phyloP scores from a whole-genome alignment of 2,888 invertebrate genomes.

The Eupelmus urozonus region DNA sequence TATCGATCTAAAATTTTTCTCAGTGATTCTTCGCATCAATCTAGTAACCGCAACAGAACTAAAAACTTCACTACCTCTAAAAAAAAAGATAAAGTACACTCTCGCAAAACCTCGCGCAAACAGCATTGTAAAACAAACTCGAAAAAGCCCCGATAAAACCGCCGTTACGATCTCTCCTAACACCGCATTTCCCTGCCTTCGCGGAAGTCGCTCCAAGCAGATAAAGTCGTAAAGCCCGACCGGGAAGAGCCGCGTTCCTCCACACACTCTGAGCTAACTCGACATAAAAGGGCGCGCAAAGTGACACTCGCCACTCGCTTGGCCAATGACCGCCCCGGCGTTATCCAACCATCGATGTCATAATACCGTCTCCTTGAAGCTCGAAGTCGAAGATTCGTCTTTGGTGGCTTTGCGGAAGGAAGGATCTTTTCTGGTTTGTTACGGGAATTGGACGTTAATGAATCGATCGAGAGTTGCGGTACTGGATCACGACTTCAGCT shows the following conservation, averaged over 20 bases:
- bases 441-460: too few relatives aligned
- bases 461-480: too few relatives aligned
- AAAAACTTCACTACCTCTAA: too few relatives aligned
- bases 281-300: slow-evolving; percentile 6
- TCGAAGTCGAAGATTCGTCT: too few relatives aligned
- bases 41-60: too few relatives aligned
- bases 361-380: slow-evolving; percentile 18
- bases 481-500: too few relatives aligned
- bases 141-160: neutral
- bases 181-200: slow-evolving; percentile 4
- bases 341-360: slow-evolving; percentile 43
- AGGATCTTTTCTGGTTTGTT: too few relatives aligned
- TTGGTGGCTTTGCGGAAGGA: too few relatives aligned
- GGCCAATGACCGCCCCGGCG: slow-evolving; percentile 27
- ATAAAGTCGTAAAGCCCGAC: slow-evolving; percentile 11
- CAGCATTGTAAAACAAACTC: neutral
- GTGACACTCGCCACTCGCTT: neutral
- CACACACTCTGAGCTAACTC: neutral
- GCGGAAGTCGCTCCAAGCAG: slow-evolving; percentile 16
- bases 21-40: too few relatives aligned
- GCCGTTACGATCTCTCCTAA: neutral
- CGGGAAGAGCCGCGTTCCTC: slow-evolving; percentile 10
- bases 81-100: neutral
- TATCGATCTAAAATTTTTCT: too few relatives aligned
- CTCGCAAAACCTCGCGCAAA: neutral